Base-by-base conservation (phyloP, 2,888 invertebrate species). In the Conus canariensis region DNA sequence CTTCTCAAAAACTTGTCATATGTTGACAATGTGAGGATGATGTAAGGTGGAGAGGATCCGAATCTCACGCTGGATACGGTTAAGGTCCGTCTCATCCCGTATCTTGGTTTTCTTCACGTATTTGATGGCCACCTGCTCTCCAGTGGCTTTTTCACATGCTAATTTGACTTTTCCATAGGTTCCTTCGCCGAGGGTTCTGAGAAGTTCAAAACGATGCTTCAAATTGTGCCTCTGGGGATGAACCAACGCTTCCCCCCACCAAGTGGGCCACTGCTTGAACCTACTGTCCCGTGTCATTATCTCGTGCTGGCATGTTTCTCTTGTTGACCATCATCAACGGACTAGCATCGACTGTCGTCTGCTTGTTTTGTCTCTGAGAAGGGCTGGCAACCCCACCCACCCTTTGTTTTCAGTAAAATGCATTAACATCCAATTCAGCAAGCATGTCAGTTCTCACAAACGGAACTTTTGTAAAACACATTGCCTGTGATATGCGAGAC, bases 151-250 rank as follows among this genome's bases (percentile, higher is more conserved):
- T 97, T 99, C 99, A 95, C 99, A 98, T 89, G 99, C 99, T 95
- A 99, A 97, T 97, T 99, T 99, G 93, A 99, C 99, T 97, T 99
- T 99, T 91, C 99, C 99, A 96, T 99, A 99, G 89, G 99, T 99
- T 93, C 99, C 99, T 97, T 99, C 99, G 45, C 99, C 99, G 94
- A 99, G 97, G 97, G 99, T 99, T 96, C 98, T 98, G 93, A 99
- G 98, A 96, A 99, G 98, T 97, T 99, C 99, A 97, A 99, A 99
- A 96, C 99, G 94, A 92, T 96, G 96, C 91, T 95, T 96, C 70
- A 96, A 91, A 89, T 95, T 95, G 87, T 95, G 95, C 80, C 93
- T 91, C 88, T 94, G 94, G 70, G 92, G 92, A 56, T 93, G 94
- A 64, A 93, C 91, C 12, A 93, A 92, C 56, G 92, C 92, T 90